Conservation (phyloP, 2,888 invertebrate species). For the Plebejus anna region DNA sequence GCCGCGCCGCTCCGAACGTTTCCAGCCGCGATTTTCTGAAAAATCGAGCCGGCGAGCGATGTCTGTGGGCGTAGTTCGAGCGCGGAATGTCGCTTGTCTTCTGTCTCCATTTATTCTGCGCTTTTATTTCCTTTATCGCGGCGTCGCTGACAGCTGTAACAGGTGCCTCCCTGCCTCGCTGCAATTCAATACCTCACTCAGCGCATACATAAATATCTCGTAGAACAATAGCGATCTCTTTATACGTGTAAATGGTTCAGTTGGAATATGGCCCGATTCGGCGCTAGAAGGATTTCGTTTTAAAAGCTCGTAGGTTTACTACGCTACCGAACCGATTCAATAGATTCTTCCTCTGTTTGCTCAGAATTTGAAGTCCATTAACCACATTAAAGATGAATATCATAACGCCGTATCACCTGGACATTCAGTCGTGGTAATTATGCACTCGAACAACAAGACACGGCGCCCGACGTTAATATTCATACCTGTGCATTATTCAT, state of each 20-base stretch:
- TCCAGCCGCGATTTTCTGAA: not conserved
- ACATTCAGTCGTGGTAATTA: not conserved
- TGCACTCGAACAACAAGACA: not conserved
- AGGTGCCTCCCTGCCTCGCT: conserved; percentile 19
- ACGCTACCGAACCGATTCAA: not conserved
- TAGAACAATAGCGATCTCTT: not conserved
- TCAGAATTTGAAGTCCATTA: not conserved
- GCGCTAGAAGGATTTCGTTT: not conserved
- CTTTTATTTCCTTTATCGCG: conserved; percentile 20
- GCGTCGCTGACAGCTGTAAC: conserved; percentile 8
- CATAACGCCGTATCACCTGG: not conserved
- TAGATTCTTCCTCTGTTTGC: too few species aligned
- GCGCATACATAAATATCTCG: conserved; percentile 11
- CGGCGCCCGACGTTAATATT: conserved; percentile 15
- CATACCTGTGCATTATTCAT: conserved; percentile 26
- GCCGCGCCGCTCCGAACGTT: not conserved
- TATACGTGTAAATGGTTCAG: not conserved
- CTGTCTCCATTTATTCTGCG: not conserved
- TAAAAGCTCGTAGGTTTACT: not conserved
- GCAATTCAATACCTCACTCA: conserved; percentile 16
- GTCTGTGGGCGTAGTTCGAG: not conserved
- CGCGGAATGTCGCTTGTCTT: not conserved
- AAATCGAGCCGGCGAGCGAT: not conserved
- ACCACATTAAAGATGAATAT: not conserved
- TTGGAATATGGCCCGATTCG: not conserved